Evolutionary conservation across 2,797 vertebrate species (phyloP).

Genomic region (Malurus splendens): DNA sequence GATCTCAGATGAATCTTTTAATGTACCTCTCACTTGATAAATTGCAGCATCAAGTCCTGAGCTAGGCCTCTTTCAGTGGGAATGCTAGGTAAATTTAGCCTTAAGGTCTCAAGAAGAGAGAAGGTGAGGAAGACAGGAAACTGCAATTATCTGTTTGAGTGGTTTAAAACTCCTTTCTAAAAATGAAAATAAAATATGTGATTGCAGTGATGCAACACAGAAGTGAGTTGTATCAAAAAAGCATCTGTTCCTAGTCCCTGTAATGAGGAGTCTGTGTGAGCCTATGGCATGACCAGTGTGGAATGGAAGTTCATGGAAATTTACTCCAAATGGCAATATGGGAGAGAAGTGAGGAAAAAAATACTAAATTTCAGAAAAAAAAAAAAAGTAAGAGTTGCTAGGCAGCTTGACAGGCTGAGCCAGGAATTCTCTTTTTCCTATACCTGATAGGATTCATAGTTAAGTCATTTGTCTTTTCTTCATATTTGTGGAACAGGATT

Average conservation of each 20-base stretch:
- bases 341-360: neutral
- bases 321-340: neutral
- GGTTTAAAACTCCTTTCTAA: neutral
- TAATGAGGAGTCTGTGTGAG: neutral
- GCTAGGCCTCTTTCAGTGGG: neutral
- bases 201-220: neutral
- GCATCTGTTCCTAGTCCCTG: neutral
- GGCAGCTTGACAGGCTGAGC: neutral
- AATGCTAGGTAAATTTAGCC: neutral
- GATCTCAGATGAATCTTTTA: neutral
- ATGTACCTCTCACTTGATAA: neutral
- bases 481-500: neutral
- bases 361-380: neutral
- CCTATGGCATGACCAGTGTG: neutral
- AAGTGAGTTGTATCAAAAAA: neutral
- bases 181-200: neutral
- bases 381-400: neutral
- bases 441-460: neutral
- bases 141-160: neutral
- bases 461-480: neutral
- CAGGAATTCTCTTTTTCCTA: neutral
- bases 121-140: fast-evolving
- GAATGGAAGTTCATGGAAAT: neutral
- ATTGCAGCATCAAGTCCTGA: neutral
- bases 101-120: neutral